Conservation (phyloP, 2,797 vertebrate species). For the Acanthopagrus latus region DNA sequence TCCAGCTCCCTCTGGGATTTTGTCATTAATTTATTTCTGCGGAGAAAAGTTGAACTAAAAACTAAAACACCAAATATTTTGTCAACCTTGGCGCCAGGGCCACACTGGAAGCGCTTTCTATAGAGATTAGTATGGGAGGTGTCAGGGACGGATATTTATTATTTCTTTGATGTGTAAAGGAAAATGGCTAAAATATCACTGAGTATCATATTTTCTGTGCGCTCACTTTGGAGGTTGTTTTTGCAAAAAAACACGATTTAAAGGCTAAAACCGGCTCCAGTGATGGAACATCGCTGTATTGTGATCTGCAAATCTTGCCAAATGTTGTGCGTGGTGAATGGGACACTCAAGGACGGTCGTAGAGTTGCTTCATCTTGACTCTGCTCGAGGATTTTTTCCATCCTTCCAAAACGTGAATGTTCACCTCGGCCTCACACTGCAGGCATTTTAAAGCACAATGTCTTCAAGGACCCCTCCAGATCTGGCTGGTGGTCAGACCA, state of each 20-base stretch:
- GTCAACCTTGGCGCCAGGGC: conserved; percentile 58
- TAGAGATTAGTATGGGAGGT: conserved; percentile 37
- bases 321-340: not conserved
- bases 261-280: too few species aligned
- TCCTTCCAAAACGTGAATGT: too few species aligned
- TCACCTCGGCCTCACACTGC: too few species aligned
- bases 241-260: not conserved
- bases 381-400: too few species aligned
- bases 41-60: conserved; percentile 37
- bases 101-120: conserved; percentile 31
- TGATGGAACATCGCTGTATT: too few species aligned
- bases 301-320: not conserved
- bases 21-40: conserved; percentile 68
- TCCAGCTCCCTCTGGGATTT: conserved; percentile 46
- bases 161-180: conserved; percentile 49
- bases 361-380: too few species aligned
- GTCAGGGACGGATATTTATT: conserved; percentile 33
- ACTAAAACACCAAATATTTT: conserved; percentile 22
- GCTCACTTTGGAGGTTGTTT: not conserved
- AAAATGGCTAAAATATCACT: conserved; percentile 28
- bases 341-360: too few species aligned
- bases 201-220: conserved; percentile 8
- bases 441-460: too few species aligned
- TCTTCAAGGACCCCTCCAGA: too few species aligned
- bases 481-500: not conserved